Conservation (phyloP, 2,113 vertebrate species). For the Takifugu flavidus region DNA sequence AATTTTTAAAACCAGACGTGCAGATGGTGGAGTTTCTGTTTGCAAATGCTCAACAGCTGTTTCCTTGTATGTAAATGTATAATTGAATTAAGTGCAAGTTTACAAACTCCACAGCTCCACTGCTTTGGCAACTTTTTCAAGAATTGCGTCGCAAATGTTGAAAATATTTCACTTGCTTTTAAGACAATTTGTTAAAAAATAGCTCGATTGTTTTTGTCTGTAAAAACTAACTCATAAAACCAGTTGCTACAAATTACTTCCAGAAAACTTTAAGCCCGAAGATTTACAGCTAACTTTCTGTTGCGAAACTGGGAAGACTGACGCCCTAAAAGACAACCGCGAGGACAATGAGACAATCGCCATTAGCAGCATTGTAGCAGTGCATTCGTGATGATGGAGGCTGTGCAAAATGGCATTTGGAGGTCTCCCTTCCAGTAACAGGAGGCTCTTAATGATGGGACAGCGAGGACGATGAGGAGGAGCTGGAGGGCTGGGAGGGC, state of each 20-base stretch:
- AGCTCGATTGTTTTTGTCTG: constrained; percentile 26
- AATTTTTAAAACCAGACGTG: constrained; percentile 2
- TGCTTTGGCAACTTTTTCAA: constrained; percentile 45
- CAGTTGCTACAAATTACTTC: constrained; percentile 52
- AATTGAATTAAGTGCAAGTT: constrained; percentile 41
- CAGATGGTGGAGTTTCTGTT: neutral
- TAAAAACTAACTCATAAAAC: constrained; percentile 35
- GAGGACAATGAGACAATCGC: constrained; percentile 28
- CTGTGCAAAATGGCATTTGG: constrained; percentile 64
- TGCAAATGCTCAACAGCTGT: constrained; percentile 23
- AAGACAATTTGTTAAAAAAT: constrained; percentile 53
- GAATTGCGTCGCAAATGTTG: constrained; percentile 26
- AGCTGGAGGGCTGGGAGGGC: constrained; percentile 37
- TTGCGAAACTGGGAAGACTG: constrained; percentile 50
- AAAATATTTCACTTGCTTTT: constrained; percentile 41
- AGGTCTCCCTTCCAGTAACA: constrained; percentile 23
- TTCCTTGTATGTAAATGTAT: constrained; percentile 42
- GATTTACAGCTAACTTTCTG: constrained; percentile 17
- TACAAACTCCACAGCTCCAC: constrained; percentile 27
- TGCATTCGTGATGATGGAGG: constrained; percentile 41
- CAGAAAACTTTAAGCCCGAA: constrained; percentile 32
- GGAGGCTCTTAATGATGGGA: constrained; percentile 35
- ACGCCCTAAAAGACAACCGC: constrained; percentile 24
- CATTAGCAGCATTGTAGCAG: constrained; percentile 51
- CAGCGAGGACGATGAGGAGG: constrained; percentile 54